These are phyloP conservation scores for Machimus rusticus DNA, from an alignment of 2,888 invertebrate species.

Conservation along the genomic window DNA sequence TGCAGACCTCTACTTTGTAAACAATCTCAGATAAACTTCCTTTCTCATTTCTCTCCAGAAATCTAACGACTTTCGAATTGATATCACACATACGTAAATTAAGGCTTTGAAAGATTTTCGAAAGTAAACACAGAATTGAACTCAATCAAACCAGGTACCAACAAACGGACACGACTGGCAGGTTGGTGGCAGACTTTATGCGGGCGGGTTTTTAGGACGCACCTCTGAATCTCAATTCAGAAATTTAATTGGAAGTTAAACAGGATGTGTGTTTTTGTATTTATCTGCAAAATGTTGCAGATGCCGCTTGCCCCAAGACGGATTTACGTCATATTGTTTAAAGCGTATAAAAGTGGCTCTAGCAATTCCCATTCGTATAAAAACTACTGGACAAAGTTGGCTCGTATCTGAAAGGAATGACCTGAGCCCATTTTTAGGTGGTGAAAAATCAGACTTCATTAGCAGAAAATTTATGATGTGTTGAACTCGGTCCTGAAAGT, in stretches of 20 bases:
- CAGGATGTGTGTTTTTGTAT: neutral
- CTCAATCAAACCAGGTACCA: neutral
- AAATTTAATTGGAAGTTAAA: neutral
- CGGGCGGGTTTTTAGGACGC: neutral
- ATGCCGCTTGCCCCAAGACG: neutral
- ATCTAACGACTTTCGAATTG: slow-evolving; percentile 1
- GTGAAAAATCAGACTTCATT: neutral
- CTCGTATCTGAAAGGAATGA: neutral
- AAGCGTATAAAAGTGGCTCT: neutral
- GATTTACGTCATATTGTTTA: neutral
- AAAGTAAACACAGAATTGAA: neutral
- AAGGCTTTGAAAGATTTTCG: neutral
- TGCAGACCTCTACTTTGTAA: neutral
- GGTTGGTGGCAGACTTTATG: neutral
- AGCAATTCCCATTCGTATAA: neutral
- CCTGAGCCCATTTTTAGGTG: neutral
- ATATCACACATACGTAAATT: neutral
- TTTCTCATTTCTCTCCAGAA: neutral
- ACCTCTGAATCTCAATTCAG: neutral
- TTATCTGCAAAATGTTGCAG: neutral
- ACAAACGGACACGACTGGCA: neutral
- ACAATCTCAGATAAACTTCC: neutral
- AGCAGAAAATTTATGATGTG: neutral
- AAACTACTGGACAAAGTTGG: neutral
- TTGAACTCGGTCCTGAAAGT: neutral